These are phyloP conservation scores for Tipula vernalis DNA, from an alignment of 2,888 invertebrate species.

Conservation along the genomic window DNA sequence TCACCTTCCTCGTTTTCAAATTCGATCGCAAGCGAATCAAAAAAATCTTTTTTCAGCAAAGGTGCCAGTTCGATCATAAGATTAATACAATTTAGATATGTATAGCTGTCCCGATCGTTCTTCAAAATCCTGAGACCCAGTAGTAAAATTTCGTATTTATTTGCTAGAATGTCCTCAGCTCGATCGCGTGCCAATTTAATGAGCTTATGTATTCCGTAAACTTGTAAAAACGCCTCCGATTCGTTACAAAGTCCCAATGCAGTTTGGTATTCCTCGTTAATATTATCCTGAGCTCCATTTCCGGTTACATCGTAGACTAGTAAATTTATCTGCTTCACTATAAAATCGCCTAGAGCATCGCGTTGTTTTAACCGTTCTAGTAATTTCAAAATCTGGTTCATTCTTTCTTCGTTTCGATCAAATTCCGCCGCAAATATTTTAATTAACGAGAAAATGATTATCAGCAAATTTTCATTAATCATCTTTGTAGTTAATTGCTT, in stretches of 20 bases:
- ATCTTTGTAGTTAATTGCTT: slow-evolving; percentile 17
- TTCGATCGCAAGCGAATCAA: slow-evolving; percentile 30
- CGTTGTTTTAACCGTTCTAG: neutral
- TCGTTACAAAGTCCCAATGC: slow-evolving; percentile 27
- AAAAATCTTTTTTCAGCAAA: slow-evolving; percentile 27
- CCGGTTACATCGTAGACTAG: neutral
- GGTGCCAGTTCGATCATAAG: slow-evolving; percentile 27
- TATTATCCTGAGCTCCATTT: neutral
- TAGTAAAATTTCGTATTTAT: slow-evolving; percentile 28
- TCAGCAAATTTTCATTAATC: slow-evolving; percentile 14
- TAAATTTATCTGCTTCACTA: neutral
- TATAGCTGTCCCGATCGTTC: slow-evolving; percentile 29
- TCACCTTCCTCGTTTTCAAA: slow-evolving; percentile 26
- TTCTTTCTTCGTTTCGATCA: neutral
- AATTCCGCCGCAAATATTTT: neutral
- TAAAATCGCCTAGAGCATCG: neutral
- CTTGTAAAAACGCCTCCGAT: slow-evolving; percentile 28
- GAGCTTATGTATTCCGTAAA: slow-evolving; percentile 30
- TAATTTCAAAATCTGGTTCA: neutral
- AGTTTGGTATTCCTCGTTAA: slow-evolving; percentile 15
- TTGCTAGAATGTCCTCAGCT: slow-evolving; percentile 24
- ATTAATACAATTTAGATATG: slow-evolving; percentile 32
- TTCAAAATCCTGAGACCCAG: slow-evolving; percentile 28
- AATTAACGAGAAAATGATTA: slow-evolving; percentile 19
- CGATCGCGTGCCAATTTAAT: slow-evolving; percentile 25